Percentiles rank a stretch among this genome's conserved stretches.
Evolutionary conservation across 2,888 invertebrate species (phyloP).

Genomic region (Cynaeus angustus): DNA sequence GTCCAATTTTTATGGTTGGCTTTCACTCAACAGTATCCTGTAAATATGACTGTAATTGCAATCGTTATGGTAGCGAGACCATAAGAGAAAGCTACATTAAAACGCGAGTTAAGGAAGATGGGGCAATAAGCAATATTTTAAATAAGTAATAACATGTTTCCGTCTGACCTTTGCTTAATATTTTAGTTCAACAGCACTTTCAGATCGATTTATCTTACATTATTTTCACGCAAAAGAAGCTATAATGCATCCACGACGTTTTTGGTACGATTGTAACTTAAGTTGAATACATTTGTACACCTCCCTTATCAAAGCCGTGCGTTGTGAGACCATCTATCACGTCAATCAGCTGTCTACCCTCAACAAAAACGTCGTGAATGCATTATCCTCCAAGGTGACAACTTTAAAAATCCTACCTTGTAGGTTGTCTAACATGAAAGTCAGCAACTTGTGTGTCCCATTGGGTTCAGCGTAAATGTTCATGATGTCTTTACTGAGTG

Average conservation of each 20-base stretch:
- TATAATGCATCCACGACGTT: no score
- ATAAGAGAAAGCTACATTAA: constrained; percentile 34
- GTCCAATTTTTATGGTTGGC: constrained; percentile 38
- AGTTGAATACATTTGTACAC: no score
- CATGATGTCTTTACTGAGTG: constrained; percentile 93
- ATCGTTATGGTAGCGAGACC: constrained; percentile 27
- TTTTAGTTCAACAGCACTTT: no score
- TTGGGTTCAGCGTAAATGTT: constrained; percentile 94
- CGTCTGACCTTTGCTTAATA: no score
- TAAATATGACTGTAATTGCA: constrained; percentile 36
- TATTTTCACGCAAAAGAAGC: no score
- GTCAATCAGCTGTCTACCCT: no score
- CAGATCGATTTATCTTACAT: no score
- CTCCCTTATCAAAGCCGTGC: no score
- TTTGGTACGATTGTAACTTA: no score
- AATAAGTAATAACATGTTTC: no score
- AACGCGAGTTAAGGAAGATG: background rate
- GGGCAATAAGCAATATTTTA: background rate
- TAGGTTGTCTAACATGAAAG: constrained; percentile 96
- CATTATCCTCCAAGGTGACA: background rate
- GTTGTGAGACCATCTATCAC: no score
- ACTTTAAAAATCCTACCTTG: constrained; percentile 80
- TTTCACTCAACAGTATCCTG: constrained; percentile 38
- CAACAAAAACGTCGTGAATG: background rate
- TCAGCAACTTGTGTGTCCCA: constrained; percentile 94